Conservation (phyloP, 2,797 vertebrate genomes). For the Todus mexicanus region DNA sequence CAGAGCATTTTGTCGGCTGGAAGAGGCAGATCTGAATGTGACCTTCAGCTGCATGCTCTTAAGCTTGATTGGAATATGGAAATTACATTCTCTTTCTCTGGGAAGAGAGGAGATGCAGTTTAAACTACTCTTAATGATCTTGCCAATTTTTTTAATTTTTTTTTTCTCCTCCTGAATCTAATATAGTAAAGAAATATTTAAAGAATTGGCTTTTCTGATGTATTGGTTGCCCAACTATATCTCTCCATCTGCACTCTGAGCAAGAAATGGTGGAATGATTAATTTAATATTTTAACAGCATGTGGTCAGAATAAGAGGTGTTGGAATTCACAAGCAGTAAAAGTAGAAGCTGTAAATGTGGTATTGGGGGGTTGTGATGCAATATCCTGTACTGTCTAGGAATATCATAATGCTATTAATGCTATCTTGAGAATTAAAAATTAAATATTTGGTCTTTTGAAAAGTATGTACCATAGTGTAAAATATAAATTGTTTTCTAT, state of each 20-base stretch:
- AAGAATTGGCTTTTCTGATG: background rate
- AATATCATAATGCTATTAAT: background rate
- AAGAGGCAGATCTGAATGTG: constrained; percentile 10
- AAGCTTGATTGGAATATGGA: constrained; percentile 51
- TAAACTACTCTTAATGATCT: background rate
- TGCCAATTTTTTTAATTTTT: background rate
- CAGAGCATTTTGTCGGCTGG: background rate
- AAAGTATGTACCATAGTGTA: background rate
- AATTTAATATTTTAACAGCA: background rate
- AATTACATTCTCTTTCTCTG: constrained; percentile 18
- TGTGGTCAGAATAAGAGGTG: background rate
- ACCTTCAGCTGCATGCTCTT: constrained; percentile 58
- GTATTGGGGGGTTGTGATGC: background rate
- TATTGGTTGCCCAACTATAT: background rate
- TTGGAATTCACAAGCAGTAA: background rate
- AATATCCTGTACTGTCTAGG: background rate
- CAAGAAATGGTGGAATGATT: background rate
- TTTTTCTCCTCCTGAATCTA: background rate
- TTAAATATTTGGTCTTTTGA: background rate
- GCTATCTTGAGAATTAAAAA: background rate
- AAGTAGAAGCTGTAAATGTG: background rate
- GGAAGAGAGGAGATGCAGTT: background rate
- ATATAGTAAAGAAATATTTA: background rate
- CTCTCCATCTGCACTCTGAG: background rate
- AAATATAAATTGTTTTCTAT: background rate